These are phyloP conservation scores for Percopsis omiscomaycus DNA, from an alignment of 2,797 vertebrate genomes.

Conservation along the genomic window DNA sequence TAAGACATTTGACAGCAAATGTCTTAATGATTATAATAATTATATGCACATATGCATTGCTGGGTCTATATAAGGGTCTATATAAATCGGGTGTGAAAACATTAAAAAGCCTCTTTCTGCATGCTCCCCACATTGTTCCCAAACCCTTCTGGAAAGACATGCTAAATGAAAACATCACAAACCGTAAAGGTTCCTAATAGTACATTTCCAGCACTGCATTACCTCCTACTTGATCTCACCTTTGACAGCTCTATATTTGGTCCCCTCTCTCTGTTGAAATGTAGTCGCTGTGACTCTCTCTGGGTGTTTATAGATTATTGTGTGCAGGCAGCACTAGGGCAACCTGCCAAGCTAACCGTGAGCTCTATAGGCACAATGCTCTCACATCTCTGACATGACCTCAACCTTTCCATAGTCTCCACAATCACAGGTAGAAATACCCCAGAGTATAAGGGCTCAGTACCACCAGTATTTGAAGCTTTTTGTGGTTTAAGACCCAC, in stretches of 20 bases:
- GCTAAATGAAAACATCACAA: slow-evolving; percentile 25
- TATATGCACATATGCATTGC: too few relatives aligned
- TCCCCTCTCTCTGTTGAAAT: slow-evolving; percentile 48
- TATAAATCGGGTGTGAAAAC: neutral
- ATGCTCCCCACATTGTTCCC: neutral
- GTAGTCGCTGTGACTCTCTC: slow-evolving; percentile 45
- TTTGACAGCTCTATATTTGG: slow-evolving; percentile 61
- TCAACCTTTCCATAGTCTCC: slow-evolving; percentile 49
- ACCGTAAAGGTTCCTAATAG: slow-evolving; percentile 36
- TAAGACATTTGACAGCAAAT: too few relatives aligned
- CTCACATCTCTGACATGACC: slow-evolving; percentile 50
- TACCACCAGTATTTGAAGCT: slow-evolving; percentile 53
- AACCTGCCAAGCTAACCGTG: slow-evolving; percentile 48
- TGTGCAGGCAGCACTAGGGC: slow-evolving; percentile 40
- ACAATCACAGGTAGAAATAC: slow-evolving; percentile 46
- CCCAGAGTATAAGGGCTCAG: slow-evolving; percentile 49
- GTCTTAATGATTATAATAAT: neutral
- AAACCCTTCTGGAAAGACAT: neutral
- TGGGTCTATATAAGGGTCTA: too few relatives aligned
- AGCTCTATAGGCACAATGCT: slow-evolving; percentile 36
- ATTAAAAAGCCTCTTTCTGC: neutral
- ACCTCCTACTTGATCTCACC: slow-evolving; percentile 63
- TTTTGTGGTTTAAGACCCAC: too few relatives aligned
- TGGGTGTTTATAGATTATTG: slow-evolving; percentile 53
- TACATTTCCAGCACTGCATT: slow-evolving; percentile 51